A percentile compares a stretch with the other conserved stretches of the same genome.
Conservation (phyloP, 2,797 vertebrate species). For the Amblyopsis hoosieri region DNA sequence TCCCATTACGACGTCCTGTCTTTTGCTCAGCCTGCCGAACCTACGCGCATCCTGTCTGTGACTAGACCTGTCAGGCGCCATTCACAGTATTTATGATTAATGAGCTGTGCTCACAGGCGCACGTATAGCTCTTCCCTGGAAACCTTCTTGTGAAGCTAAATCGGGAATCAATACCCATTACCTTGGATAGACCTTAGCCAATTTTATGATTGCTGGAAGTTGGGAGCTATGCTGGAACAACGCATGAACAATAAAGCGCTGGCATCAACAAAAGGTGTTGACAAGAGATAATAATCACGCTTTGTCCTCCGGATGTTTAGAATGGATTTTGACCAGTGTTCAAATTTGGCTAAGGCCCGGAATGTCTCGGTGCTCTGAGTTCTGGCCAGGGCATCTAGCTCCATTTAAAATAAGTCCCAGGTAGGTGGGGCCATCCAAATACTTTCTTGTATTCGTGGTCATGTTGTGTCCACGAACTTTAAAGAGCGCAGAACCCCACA, state of each 20-base stretch:
- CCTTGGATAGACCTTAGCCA: background rate
- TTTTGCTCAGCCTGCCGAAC: constrained; percentile 37
- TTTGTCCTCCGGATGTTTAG: background rate
- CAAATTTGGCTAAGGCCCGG: too few species aligned
- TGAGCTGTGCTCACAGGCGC: constrained; percentile 37
- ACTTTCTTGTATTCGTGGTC: too few species aligned
- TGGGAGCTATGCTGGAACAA: background rate
- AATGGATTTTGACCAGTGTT: too few species aligned
- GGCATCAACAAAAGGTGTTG: background rate
- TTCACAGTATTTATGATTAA: constrained; percentile 55
- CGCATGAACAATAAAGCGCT: background rate
- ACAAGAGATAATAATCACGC: background rate
- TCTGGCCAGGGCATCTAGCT: too few species aligned
- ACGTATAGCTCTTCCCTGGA: constrained; percentile 24
- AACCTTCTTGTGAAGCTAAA: constrained; percentile 16
- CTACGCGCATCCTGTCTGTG: constrained; percentile 41
- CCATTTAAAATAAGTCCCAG: too few species aligned
- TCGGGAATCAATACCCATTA: constrained; percentile 28
- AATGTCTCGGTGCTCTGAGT: too few species aligned
- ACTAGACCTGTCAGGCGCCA: constrained; percentile 37
- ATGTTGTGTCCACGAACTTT: too few species aligned
- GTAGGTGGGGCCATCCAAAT: too few species aligned
- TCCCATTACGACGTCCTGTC: constrained; percentile 25
- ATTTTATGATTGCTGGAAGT: constrained; percentile 2
- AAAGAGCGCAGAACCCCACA: too few species aligned